A percentile compares a stretch with the other conserved stretches of the same genome.
Conservation (phyloP, 1,140 invertebrate species). For the Zaprionus ghesquierei region DNA sequence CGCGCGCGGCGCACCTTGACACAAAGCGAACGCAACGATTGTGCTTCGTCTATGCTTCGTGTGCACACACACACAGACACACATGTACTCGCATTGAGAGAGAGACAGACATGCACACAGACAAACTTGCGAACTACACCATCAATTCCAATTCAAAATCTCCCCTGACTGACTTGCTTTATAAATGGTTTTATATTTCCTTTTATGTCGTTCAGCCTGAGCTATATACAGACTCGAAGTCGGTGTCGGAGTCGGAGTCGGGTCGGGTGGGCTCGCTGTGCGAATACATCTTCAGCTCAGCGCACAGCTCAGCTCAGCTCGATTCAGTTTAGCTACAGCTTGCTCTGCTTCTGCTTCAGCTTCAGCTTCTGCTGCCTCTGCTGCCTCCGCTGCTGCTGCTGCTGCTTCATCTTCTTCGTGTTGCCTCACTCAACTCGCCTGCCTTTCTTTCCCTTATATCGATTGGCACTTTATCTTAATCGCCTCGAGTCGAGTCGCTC, state of each 20-base stretch:
- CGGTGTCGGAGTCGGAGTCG: neutral
- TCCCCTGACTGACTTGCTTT: slow-evolving; percentile 80
- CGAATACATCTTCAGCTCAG: slow-evolving; percentile 27
- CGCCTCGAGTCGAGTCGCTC: slow-evolving; percentile 67
- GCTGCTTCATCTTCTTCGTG: slow-evolving; percentile 8
- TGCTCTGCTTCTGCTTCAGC: neutral
- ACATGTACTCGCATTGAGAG: slow-evolving; percentile 23
- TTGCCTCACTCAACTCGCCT: slow-evolving; percentile 36
- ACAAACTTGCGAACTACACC: slow-evolving; percentile 67
- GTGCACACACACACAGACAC: slow-evolving; percentile 19
- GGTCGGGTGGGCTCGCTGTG: slow-evolving; percentile 28
- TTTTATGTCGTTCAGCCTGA: slow-evolving; percentile 67
- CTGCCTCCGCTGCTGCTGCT: neutral
- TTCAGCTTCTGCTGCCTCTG: neutral
- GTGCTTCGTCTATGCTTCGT: slow-evolving; percentile 71
- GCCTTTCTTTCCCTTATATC: slow-evolving; percentile 78
- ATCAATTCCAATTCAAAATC: slow-evolving; percentile 81
- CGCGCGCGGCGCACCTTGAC: slow-evolving; percentile 57
- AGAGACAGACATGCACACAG: slow-evolving; percentile 20
- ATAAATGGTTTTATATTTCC: slow-evolving; percentile 82
- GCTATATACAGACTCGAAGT: slow-evolving; percentile 32
- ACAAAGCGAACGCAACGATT: slow-evolving; percentile 50
- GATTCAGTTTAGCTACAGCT: slow-evolving; percentile 1
- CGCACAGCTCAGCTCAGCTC: neutral
- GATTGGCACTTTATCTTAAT: slow-evolving; percentile 81